Evolutionary conservation across 2,113 vertebrate genomes (phyloP), one percentile per base, ranked within the genome.

Genomic region (Clarias batrachus): DNA sequence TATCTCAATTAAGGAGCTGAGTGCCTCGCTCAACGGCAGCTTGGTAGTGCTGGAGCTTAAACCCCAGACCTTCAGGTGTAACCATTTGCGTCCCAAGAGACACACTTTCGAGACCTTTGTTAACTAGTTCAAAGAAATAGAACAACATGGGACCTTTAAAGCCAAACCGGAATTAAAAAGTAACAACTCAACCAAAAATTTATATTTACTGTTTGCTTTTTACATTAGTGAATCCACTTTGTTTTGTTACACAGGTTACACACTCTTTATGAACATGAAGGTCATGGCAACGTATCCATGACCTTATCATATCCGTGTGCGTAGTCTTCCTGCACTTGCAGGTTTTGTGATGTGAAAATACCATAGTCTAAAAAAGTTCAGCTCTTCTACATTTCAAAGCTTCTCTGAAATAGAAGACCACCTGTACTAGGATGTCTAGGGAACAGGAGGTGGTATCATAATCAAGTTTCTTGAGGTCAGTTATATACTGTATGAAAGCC

Each of bases 341-440:
- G 83, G 80, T 9, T 60, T 65, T 60, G 33, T 19, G 37, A 65
- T 74, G n/a, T 73, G 37, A 52, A 37, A 62, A 81, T 54, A 54
- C 27, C 54, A 8, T 41, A 21, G 78, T n/a, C 16, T 48, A 23
- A n/a, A 65, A 65, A 65, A 41, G 60, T 17, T 13, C 57, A 57
- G 27, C 57, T 65, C 59, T 65, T 68, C 81, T 82, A 25, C 81
- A 82, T 82, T 68, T 82, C 81, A 82, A 82, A 82, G 81, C 16
- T 65, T 82, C 14, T 68, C 25, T 48, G 23, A 65, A 62, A 82
- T 52, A 4, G 27, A 9, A 54, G 9, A 82, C 81, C 62, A 82
- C 63, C 81, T 82, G 81, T 66, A 65, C 41, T 54, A 25, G 37
- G 59, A 82, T 48, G 25, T 68, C 81, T 66, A 48, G 81, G 81